Evolutionary conservation across 2,113 vertebrate species (phyloP).

Genomic region (Vulpes ferrilata): DNA sequence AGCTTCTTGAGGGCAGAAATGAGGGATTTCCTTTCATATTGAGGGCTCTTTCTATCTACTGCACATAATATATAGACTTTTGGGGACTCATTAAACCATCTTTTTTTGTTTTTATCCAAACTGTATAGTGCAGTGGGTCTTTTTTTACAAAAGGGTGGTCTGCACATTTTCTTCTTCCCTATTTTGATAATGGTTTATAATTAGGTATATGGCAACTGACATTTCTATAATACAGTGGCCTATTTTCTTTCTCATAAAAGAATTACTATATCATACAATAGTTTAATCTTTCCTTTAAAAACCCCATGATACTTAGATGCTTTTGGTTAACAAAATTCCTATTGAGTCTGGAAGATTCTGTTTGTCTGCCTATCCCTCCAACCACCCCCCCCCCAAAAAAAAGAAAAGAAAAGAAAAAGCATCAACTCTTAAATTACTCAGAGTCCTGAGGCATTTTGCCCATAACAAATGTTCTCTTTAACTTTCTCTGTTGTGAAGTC

Average conservation of each 20-base stretch:
- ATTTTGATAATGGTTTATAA: conserved; percentile 23
- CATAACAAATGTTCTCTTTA: conserved; percentile 80
- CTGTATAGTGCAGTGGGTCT: not conserved
- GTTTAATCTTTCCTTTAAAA: conserved; percentile 87
- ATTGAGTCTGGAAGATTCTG: conserved; percentile 80
- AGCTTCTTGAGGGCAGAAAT: not conserved
- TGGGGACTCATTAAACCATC: not conserved
- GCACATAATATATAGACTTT: not conserved
- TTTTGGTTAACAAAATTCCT: conserved; percentile 87
- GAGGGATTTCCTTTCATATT: not conserved
- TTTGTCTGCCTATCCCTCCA: not conserved
- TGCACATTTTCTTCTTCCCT: not conserved
- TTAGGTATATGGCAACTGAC: not conserved
- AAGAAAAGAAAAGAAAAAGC: not conserved
- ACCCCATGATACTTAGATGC: conserved; percentile 89
- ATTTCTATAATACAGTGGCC: conserved; percentile 62
- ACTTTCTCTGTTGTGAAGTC: conserved; percentile 1
- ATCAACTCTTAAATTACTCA: conserved; percentile 74
- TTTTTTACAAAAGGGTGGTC: not conserved
- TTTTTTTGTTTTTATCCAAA: not conserved
- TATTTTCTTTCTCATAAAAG: conserved; percentile 70
- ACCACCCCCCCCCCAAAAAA: not conserved
- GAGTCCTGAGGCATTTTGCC: conserved; percentile 84
- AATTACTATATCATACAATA: conserved; percentile 76
- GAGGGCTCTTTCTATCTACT: not conserved